Evolutionary conservation across 92 coral and sea anemone genomes (phyloP), one percentile per base, ranked within the genome.

Genomic region (Phenganax stokvisi): DNA sequence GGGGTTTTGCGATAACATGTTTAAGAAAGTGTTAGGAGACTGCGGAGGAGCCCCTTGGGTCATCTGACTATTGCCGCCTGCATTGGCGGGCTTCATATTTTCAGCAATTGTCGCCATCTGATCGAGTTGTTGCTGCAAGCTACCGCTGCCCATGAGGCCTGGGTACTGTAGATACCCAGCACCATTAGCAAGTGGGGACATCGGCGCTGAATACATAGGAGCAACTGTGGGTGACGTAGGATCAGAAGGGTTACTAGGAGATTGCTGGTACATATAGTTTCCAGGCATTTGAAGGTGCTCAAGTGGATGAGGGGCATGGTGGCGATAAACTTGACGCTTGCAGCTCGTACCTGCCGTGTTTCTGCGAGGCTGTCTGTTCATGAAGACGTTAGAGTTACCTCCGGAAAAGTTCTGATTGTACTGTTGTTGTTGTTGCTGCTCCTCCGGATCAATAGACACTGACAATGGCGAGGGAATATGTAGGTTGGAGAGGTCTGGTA

Each of bases 381-480:
- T 82, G 89, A 60, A 89, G 89, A 79, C 83, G 56, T 79, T 79
- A 2, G 83, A 79, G 62, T 79, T 79, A 27, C 51, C 83, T 27
- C 73, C 6, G 16, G 83, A 79, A n/a, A 79, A 79, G 62, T 51
- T 64, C 69, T 79, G 83, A 27, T 79, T 79, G 83, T 79, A 79
- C 62, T 63, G 73, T 64, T 64, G 70, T 25, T 64, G 47, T 37
- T 37, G 70, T 13, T 30, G 73, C 30, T 68, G 83, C 16, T 79
- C 83, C 44, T 79, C 83, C 15, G 17, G 72, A 80, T 96, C 99
- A 56, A 96, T 90, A 3, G 99, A 93, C 25, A 94, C 92, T 85
- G 87, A 89, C 54, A 96, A 86, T 10, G 99, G 99, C 15, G 98
- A 94, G 13, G 94, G 98, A 61, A 94, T 90, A 80, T 94, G 97